Evolutionary conservation across 2,888 invertebrate genomes (phyloP), one percentile per base, ranked within the genome.

Genomic region (Salpingus planirostris): DNA sequence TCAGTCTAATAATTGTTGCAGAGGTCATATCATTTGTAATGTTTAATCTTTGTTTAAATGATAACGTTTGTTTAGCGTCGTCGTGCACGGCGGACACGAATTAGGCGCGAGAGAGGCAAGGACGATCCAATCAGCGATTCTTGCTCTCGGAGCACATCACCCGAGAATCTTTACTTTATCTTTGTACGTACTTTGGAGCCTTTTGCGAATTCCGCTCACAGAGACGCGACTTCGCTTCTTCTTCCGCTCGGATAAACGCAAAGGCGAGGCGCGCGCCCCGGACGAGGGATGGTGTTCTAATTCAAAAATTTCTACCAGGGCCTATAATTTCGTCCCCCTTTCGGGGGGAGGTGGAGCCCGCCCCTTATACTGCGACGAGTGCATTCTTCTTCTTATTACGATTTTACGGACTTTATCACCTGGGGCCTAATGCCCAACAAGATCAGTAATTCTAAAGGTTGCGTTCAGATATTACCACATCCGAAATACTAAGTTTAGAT

Each of bases 1-100:
- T 63, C 64, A 64, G 59, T 56, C 59, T 63, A 64, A n/a, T n/a
- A n/a, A 64, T 64, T 64, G 60, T 54, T 59, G 53, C 61, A 62
- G 60, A 64, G 64, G 64, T 64, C 64, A 64, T 64, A 64, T 64
- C 64, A 60, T 60, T 64, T 64, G 60, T 59, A 57, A 59, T 60
- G 57, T 57, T 62, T 62, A 60, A 62, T 62, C 62, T 61, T 61
- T 62, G 60, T 60, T 60, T 60, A 58, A 58, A 55, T 50, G 57
- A 59, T 57, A 57, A 52, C 55, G 59, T 52, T n/a, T 54, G 56
- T 55, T 55, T 52, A 49, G 50, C 54, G 50, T 54, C 52, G 44
- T n/a, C n/a, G 52, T 50, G 52, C 54, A 48, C 52, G 50, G 50
- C 44, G 36, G 13, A 24, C 27, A 27, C 28, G 27, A 35, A 35